Conservation (phyloP, 2,797 vertebrate genomes). For the Chrysolophus pictus region DNA sequence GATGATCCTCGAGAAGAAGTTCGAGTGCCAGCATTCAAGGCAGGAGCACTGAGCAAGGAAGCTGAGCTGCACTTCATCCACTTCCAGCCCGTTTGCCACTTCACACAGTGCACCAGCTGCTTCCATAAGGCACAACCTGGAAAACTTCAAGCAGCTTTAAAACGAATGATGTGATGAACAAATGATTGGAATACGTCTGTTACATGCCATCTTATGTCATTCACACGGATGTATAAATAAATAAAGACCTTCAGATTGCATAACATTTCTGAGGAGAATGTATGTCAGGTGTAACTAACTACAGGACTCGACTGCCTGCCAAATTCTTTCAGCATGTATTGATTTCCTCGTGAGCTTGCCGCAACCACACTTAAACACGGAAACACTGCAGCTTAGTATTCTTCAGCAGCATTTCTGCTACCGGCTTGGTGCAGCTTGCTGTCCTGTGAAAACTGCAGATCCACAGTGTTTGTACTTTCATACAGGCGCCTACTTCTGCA, state of each 20-base stretch:
- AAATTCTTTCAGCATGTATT: conserved; percentile 70
- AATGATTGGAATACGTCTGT: conserved; percentile 25
- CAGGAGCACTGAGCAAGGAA: too few species aligned
- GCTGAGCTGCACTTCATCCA: too few species aligned
- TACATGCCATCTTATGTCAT: conserved; percentile 66
- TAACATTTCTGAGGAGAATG: conserved; percentile 63
- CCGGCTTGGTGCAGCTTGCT: neutral
- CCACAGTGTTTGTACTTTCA: neutral
- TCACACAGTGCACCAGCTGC: too few species aligned
- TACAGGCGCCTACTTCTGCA: neutral
- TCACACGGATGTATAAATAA: conserved; percentile 63
- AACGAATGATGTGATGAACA: too few species aligned
- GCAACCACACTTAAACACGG: conserved; percentile 30
- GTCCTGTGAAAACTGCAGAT: neutral
- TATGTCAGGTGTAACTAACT: conserved; percentile 49
- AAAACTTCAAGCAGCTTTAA: too few species aligned
- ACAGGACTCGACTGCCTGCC: conserved; percentile 49
- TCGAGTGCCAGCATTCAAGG: too few species aligned
- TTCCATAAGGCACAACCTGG: too few species aligned
- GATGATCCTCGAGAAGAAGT: too few species aligned
- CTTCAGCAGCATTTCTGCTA: conserved; percentile 54
- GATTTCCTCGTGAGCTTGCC: conserved; percentile 67
- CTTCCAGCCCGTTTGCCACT: too few species aligned
- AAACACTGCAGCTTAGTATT: conserved; percentile 31
- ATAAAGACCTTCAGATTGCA: conserved; percentile 62